Evolutionary conservation across 2,797 vertebrate species (phyloP), one percentile per base, ranked within the genome.

Genomic region (Geotrypetes seraphini): DNA sequence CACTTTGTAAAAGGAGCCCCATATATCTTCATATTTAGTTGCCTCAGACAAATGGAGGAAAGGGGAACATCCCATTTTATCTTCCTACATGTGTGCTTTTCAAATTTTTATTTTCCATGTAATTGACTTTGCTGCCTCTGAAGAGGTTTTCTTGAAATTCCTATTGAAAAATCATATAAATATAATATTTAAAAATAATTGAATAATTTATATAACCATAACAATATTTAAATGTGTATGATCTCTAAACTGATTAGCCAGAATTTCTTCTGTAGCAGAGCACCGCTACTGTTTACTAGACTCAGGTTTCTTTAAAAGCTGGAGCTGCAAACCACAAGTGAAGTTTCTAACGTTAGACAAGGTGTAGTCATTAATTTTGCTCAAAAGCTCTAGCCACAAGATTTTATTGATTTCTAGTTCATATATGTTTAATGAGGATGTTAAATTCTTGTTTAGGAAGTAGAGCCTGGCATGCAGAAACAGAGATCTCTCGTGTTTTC

Each of bases 391-490:
- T 86, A 88, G 88, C 84, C 77, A 74, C 71, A 61, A 75, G 78
- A 59, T 75, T 50, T 66, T 83, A 96, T 96, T 89, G 93, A 98
- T 97, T 89, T 83, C 70, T 74, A 83, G 83, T 86, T 97, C 91
- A 97, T 98, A 90, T 95, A 96, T 95, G 86, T 96, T 97, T 97
- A 92, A 97, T 96, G 90, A 92, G 88, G 83, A 89, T 87, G 94
- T 94, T 96, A 93, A 92, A 94, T 91, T 89, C 88, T 88, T 92
- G 88, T 92, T 94, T 91, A 90, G 90, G 86, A 94, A 93, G 84
- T 82, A 86, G 75, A 84, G 71, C 70, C 73, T 71, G 57, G 68
- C 67, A 71, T 66, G 59, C 67, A 78, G 69, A 50, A 47, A 57
- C 78, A 80, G 86, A 87, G 79, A 80, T 69, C 69, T 72, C 31